Evolutionary conservation across 64 coral and sea anemone species (phyloP).

Genomic region (Pachyseris speciosa): DNA sequence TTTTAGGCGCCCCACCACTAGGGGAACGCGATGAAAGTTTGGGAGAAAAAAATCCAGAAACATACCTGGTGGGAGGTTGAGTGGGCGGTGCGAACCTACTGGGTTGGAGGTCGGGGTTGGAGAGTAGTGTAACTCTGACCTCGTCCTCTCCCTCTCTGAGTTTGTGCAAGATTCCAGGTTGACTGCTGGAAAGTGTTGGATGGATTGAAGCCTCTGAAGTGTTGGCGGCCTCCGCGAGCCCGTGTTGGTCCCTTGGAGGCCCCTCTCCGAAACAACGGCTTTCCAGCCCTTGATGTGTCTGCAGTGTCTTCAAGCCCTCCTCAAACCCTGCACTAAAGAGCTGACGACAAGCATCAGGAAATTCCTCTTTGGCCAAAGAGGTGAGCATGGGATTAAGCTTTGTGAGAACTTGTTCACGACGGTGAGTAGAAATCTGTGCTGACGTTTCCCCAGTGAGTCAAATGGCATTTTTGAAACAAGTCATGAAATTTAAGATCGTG

Average conservation of each 20-base stretch:
- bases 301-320: not conserved
- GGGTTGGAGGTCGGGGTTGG: not conserved
- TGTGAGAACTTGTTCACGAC: conserved; percentile 47
- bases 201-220: not conserved
- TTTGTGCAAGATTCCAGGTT: not conserved
- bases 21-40: not conserved
- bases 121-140: no score
- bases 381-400: conserved; percentile 5
- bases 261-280: conserved; percentile 28
- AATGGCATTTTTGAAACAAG: conserved; percentile 40
- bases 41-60: conserved; percentile 4
- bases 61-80: not conserved
- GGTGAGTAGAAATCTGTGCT: conserved; percentile 18
- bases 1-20: not conserved
- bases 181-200: not conserved
- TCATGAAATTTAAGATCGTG: conserved; percentile 18
- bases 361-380: conserved; percentile 29
- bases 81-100: not conserved
- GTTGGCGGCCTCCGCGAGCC: conserved; percentile 12
- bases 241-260: not conserved
- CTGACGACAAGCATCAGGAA: conserved; percentile 8
- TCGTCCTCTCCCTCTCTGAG: not conserved
- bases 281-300: not conserved
- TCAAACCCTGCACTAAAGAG: conserved; percentile 36
- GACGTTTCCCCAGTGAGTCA: conserved; percentile 25